phyloP scores from a whole-genome alignment of 2,113 vertebrate genomes.

The Atractosteus spatula region DNA sequence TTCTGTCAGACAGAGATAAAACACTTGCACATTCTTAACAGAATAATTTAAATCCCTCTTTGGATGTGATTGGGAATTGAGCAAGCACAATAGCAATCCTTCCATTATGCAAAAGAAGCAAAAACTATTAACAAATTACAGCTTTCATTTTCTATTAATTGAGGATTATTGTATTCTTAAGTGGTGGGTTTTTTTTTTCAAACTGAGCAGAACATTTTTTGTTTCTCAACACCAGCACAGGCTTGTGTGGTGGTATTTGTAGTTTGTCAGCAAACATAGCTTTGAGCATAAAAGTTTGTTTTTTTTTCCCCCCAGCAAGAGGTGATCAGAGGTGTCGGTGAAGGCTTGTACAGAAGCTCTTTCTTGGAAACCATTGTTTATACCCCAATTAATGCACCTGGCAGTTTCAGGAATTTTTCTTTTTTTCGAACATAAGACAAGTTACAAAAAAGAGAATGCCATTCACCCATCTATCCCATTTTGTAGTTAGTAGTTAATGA shows the following conservation, averaged over 20 bases:
- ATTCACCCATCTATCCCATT: background rate
- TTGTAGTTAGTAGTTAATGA: too few relatives aligned
- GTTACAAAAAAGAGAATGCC: conserved; percentile 27
- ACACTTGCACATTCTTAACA: background rate
- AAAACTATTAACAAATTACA: conserved; percentile 8
- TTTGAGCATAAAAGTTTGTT: background rate
- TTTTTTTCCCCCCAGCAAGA: background rate
- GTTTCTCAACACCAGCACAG: conserved; percentile 19
- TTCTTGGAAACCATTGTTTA: conserved; percentile 45
- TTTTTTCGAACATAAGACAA: conserved; percentile 30
- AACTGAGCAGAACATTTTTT: conserved; percentile 33
- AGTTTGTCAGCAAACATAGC: conserved; percentile 17
- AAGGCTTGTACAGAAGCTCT: conserved; percentile 13
- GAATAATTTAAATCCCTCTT: conserved; percentile 15
- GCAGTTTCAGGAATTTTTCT: conserved; percentile 37
- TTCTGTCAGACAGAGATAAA: conserved; percentile 37
- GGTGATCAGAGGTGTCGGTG: background rate
- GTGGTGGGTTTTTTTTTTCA: conserved; percentile 27
- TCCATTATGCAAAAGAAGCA: conserved; percentile 1
- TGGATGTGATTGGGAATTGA: conserved; percentile 26
- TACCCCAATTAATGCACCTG: conserved; percentile 35
- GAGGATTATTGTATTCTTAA: conserved; percentile 13
- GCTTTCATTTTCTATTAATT: conserved; percentile 10
- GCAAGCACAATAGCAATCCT: background rate
- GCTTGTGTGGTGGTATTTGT: conserved; percentile 33